A percentile compares a stretch with the other conserved stretches of the same genome.
These are phyloP conservation scores for Enoplosus armatus DNA, from an alignment of 2,797 vertebrate genomes.

Conservation along the genomic window DNA sequence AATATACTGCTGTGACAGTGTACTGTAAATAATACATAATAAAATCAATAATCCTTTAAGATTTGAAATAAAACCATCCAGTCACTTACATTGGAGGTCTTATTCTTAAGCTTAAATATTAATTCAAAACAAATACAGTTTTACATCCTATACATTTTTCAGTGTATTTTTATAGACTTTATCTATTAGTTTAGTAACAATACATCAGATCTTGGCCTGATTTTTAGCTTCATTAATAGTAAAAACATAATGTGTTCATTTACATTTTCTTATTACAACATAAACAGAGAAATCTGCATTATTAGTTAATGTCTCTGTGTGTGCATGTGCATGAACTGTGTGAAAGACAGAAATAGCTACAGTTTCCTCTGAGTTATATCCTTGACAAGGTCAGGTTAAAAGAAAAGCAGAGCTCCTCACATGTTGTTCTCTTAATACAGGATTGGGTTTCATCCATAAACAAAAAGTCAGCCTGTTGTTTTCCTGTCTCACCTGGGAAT, in stretches of 20 bases:
- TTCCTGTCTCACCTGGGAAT: conserved; percentile 47
- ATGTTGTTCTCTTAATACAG: conserved; percentile 48
- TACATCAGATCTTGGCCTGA: not conserved
- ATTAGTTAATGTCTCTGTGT: not conserved
- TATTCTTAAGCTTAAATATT: conserved; percentile 1
- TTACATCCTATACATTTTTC: not conserved
- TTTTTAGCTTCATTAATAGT: not conserved
- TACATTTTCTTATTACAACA: not conserved
- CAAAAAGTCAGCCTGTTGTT: conserved; percentile 62
- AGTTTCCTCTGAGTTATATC: conserved; percentile 34
- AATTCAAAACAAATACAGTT: not conserved
- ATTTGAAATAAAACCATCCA: not conserved
- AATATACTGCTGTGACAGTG: not conserved
- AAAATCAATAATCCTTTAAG: not conserved
- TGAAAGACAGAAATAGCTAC: conserved; percentile 3
- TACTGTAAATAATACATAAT: not conserved
- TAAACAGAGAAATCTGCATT: not conserved
- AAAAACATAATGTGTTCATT: not conserved
- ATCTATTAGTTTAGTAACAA: not conserved
- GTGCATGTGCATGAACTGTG: not conserved
- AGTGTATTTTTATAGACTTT: not conserved
- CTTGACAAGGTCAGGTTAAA: conserved; percentile 48
- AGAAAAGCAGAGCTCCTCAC: conserved; percentile 49
- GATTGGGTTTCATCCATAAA: conserved; percentile 71
- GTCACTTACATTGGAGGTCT: not conserved